phyloP scores from a whole-genome alignment of 2,888 invertebrate genomes.

The Xanthia icteritia region DNA sequence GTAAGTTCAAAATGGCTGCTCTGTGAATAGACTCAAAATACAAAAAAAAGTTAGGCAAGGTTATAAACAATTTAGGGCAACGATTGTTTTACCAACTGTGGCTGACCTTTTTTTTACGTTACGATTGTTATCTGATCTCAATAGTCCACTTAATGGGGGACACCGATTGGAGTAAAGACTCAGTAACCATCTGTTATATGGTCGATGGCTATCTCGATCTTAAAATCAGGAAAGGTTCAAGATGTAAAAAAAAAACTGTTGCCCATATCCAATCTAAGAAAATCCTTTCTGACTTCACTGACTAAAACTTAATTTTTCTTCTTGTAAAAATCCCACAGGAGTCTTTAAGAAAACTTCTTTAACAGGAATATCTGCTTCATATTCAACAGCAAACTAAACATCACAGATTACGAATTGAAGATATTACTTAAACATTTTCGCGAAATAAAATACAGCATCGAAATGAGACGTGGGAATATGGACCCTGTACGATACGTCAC shows the following conservation, averaged over 20 bases:
- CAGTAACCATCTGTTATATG: background rate
- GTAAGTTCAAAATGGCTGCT: background rate
- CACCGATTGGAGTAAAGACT: background rate
- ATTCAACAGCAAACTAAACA: slow-evolving; percentile 34
- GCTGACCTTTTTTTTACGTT: background rate
- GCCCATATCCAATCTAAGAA: background rate
- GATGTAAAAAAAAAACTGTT: background rate
- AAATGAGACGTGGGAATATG: slow-evolving; percentile 81
- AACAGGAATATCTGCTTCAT: slow-evolving; percentile 8
- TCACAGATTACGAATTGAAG: slow-evolving; percentile 52
- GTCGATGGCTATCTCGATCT: background rate
- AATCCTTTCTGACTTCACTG: background rate
- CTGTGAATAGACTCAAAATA: background rate
- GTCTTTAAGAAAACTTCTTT: slow-evolving; percentile 9
- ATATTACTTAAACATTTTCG: slow-evolving; percentile 72
- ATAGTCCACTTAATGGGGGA: slow-evolving; percentile 20
- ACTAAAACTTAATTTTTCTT: background rate
- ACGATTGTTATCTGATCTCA: slow-evolving; percentile 19
- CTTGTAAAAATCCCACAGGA: slow-evolving; percentile 5
- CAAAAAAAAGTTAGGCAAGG: background rate
- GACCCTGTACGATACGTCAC: slow-evolving; percentile 68
- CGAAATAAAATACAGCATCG: slow-evolving; percentile 74
- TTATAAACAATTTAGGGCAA: background rate
- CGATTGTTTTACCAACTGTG: background rate
- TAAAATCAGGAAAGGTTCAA: background rate